These are phyloP conservation scores for Ophioderma brevispina DNA, from an alignment of 35 echinoderm and acorn worm species.

Conservation along the genomic window DNA sequence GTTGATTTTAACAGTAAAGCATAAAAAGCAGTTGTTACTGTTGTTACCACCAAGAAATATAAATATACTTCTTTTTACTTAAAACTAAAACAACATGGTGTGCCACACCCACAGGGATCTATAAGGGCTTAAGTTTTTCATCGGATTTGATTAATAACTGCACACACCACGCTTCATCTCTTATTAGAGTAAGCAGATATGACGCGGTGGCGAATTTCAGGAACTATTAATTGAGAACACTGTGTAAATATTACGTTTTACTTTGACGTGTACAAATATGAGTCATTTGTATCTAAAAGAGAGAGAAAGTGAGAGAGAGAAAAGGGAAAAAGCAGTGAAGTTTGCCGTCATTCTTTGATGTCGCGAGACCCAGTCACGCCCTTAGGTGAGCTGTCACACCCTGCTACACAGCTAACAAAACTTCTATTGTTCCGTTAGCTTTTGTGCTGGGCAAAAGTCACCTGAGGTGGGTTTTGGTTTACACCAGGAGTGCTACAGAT, in stretches of 20 bases:
- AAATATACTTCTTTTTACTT: too few species aligned
- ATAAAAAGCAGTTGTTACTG: too few species aligned
- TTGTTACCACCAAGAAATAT: too few species aligned
- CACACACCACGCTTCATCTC: neutral
- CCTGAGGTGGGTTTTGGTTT: neutral
- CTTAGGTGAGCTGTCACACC: neutral
- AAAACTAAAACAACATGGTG: too few species aligned
- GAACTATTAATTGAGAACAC: neutral
- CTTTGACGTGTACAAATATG: neutral
- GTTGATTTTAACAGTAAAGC: too few species aligned
- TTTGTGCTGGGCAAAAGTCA: neutral
- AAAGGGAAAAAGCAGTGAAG: too few species aligned
- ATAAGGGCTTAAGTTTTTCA: neutral
- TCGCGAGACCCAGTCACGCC: neutral
- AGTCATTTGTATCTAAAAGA: neutral
- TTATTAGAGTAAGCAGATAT: neutral
- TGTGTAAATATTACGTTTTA: neutral
- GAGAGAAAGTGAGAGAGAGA: neutral
- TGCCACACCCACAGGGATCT: too few species aligned
- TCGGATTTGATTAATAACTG: neutral
- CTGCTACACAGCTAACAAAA: conserved; percentile 4
- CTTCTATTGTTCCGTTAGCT: neutral
- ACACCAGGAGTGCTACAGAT: too few species aligned
- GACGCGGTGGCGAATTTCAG: neutral
- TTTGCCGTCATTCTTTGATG: neutral